Evolutionary conservation across 92 coral and sea anemone genomes (phyloP).

Genomic region (Pocillopora grandis): DNA sequence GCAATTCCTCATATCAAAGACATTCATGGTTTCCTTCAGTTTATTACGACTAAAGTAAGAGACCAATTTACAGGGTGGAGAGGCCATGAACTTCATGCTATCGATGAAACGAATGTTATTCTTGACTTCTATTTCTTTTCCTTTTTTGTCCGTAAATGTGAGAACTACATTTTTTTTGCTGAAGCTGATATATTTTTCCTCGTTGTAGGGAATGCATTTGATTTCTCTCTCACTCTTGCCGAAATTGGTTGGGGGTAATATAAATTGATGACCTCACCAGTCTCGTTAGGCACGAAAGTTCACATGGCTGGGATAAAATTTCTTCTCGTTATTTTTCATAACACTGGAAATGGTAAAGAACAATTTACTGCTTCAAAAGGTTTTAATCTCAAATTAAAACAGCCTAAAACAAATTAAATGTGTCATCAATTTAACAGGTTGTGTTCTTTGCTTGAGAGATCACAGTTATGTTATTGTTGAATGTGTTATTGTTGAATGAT

Average conservation of each 20-base stretch:
- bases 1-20: constrained; percentile 42
- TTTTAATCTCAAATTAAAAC: no score
- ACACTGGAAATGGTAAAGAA: no score
- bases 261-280: no score
- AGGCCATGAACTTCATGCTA: background rate
- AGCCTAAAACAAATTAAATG: no score
- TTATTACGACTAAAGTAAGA: constrained; percentile 8
- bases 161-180: constrained; percentile 10
- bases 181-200: constrained; percentile 58
- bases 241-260: background rate
- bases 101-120: background rate
- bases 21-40: constrained; percentile 1
- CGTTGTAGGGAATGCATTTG: constrained; percentile 52
- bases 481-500: no score
- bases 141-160: background rate
- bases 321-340: no score
- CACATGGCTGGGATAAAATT: no score
- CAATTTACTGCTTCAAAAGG: no score
- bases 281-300: no score
- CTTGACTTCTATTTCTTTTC: background rate
- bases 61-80: background rate
- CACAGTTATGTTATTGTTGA: no score
- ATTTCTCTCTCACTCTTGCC: constrained; percentile 43
- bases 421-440: no score
- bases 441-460: no score